Percentiles rank a stretch among this genome's conserved stretches.
These are phyloP conservation scores for Sitophilus oryzae DNA, from an alignment of 1,140 invertebrate genomes.

Conservation along the genomic window DNA sequence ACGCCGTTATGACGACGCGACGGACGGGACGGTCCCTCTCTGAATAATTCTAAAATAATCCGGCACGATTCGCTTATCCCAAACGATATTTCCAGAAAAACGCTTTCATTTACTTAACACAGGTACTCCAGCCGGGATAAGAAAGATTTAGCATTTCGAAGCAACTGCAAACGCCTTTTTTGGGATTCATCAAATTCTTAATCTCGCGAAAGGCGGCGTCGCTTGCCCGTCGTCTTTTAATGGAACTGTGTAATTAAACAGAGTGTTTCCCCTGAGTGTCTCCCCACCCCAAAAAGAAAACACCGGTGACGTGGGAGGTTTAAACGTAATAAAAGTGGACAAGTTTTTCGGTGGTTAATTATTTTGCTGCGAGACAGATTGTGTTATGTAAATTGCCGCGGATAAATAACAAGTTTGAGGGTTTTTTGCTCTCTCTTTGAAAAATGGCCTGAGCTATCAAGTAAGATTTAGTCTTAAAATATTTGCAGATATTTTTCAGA, in stretches of 20 bases:
- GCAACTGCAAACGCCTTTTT: conserved; percentile 7
- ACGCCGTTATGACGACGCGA: no score
- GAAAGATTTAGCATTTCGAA: conserved; percentile 3
- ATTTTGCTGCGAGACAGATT: conserved; percentile 3
- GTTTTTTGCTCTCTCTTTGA: no score
- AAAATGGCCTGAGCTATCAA: no score
- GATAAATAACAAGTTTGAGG: no score
- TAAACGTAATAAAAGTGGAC: conserved; percentile 10
- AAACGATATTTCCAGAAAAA: background rate
- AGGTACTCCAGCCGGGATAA: conserved; percentile 4
- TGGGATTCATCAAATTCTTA: conserved; percentile 19
- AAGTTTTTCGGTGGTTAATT: conserved; percentile 5
- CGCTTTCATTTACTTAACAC: background rate
- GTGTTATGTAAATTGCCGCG: background rate
- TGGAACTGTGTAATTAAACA: conserved; percentile 20
- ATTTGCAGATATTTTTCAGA: no score
- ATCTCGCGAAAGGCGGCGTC: conserved; percentile 9
- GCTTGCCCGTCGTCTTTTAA: conserved; percentile 13
- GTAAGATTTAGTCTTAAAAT: no score
- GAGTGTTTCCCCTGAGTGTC: no score
- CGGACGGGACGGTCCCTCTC: no score
- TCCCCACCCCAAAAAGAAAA: conserved; percentile 10
- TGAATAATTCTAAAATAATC: background rate
- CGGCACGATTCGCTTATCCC: background rate
- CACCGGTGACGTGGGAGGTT: background rate